phyloP scores from a whole-genome alignment of 2,888 invertebrate species.

The Ennomos erosarius region DNA sequence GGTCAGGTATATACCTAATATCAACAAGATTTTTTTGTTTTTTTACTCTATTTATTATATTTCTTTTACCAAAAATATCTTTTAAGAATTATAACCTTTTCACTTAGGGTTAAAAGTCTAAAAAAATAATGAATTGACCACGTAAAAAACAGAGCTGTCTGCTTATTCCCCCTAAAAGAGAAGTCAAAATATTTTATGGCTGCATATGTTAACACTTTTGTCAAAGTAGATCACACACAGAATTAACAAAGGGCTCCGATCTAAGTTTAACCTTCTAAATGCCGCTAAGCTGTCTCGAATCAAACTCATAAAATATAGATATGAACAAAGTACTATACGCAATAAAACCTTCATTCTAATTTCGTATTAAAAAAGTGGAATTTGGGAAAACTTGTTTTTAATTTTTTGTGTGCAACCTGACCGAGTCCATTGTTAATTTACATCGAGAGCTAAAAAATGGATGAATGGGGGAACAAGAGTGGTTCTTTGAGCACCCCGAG shows the following conservation, averaged over 20 bases:
- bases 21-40: no score
- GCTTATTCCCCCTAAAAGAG: conserved; percentile 68
- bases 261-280: conserved; percentile 73
- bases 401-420: conserved; percentile 75
- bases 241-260: conserved; percentile 72
- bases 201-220: conserved; percentile 81
- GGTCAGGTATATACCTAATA: no score
- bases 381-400: conserved; percentile 61
- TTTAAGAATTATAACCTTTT: no score
- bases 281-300: conserved; percentile 64
- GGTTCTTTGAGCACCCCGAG: conserved; percentile 68
- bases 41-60: no score
- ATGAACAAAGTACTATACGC: conserved; percentile 74
- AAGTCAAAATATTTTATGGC: conserved; percentile 84
- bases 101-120: background rate
- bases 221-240: conserved; percentile 76
- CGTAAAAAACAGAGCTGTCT: conserved; percentile 55
- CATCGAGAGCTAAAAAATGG: conserved; percentile 70
- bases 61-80: no score
- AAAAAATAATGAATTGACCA: conserved; percentile 6
- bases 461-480: conserved; percentile 67
- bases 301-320: conserved; percentile 76
- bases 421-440: conserved; percentile 80
- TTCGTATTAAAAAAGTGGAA: conserved; percentile 56
- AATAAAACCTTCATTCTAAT: conserved; percentile 71